These are phyloP conservation scores for Erethizon dorsatum DNA, from an alignment of 2,797 vertebrate genomes.

Conservation along the genomic window DNA sequence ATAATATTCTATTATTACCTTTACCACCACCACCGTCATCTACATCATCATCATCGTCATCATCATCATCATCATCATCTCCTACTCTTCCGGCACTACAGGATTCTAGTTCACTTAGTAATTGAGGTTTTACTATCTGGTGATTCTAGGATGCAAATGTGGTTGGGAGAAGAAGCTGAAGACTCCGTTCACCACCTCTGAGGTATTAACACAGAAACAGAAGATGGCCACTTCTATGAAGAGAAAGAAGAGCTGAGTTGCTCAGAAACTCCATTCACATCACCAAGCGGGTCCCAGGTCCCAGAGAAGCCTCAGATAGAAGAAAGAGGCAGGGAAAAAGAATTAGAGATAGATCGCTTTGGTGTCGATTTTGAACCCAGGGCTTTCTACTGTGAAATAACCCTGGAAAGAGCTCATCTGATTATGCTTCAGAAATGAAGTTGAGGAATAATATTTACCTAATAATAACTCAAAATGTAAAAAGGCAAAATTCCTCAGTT, in stretches of 20 bases:
- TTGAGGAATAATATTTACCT: conserved; percentile 34
- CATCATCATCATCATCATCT: neutral
- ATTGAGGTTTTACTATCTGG: neutral
- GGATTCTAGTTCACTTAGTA: conserved; percentile 3
- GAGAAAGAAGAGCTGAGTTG: neutral
- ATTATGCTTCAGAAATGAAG: neutral
- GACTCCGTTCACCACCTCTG: neutral
- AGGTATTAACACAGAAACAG: neutral
- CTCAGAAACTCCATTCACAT: neutral
- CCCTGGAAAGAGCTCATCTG: neutral
- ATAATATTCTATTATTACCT: neutral
- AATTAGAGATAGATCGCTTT: neutral
- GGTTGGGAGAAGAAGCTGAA: neutral
- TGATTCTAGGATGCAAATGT: neutral
- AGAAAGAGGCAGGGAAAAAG: neutral
- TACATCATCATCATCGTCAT: rapidly evolving
- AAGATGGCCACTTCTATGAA: neutral
- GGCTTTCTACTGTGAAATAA: neutral
- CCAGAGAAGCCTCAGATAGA: neutral
- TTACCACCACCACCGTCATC: too few species aligned
- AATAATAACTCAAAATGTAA: neutral
- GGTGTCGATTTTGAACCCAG: neutral
- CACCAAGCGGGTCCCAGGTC: neutral
- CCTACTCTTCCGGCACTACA: neutral
- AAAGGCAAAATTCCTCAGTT: conserved; percentile 21